Conservation (phyloP, 1,140 invertebrate genomes). For the Aphis craccivora region DNA sequence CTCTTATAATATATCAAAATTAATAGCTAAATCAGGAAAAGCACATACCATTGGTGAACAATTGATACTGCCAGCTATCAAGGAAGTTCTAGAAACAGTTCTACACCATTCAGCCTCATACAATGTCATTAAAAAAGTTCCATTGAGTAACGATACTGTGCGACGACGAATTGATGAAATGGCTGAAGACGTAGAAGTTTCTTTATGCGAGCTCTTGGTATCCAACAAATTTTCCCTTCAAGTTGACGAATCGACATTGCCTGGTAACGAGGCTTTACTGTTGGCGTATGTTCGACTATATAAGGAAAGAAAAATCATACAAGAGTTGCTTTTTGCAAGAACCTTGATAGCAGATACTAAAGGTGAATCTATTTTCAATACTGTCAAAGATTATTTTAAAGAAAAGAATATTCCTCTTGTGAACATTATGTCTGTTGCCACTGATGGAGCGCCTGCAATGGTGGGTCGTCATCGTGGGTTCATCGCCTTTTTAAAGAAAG, state of each 20-base stretch:
- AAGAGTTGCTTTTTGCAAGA: slow-evolving; percentile 50
- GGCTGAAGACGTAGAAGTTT: not conserved
- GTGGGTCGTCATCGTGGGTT: not conserved
- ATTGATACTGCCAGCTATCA: too few species aligned
- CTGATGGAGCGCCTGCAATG: slow-evolving; percentile 46
- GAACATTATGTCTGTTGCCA: slow-evolving; percentile 54
- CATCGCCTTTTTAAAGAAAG: not conserved
- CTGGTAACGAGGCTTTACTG: too few species aligned
- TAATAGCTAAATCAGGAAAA: too few species aligned
- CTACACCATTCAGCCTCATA: not conserved
- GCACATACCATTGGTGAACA: too few species aligned
- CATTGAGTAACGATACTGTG: not conserved
- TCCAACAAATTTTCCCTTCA: slow-evolving; percentile 44
- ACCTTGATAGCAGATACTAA: slow-evolving; percentile 39
- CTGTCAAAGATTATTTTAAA: slow-evolving; percentile 38
- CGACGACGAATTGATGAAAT: not conserved
- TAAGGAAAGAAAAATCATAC: slow-evolving; percentile 59
- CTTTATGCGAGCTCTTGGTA: not conserved
- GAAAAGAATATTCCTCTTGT: slow-evolving; percentile 41
- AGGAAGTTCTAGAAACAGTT: too few species aligned
- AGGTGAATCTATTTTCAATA: slow-evolving; percentile 50
- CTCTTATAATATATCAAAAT: too few species aligned
- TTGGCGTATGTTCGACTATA: slow-evolving; percentile 46
- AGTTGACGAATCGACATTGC: too few species aligned
- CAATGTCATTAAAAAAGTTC: not conserved